Base-by-base conservation (phyloP, 2,888 invertebrate species). In the Lamellibrachia satsuma region DNA sequence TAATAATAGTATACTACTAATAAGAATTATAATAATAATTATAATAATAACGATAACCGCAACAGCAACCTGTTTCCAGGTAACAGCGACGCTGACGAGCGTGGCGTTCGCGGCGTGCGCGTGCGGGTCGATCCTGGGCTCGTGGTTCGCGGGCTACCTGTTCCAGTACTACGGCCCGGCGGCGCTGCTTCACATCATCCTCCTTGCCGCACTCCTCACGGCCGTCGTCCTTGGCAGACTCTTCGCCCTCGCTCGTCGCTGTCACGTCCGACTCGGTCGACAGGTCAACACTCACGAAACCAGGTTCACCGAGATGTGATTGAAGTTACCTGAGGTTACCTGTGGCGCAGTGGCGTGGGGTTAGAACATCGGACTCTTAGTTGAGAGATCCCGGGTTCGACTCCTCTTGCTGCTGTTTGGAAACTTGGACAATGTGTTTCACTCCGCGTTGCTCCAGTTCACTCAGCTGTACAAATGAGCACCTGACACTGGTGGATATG, bases 161-260 rank as follows among this genome's bases (percentile, higher is more conserved):
- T 93, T 93, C 90, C 90, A 92, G 90, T 93, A 93, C 92, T 39
- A 92, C 52, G 93, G 93, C n/a, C 93, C 93, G 52, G 52, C n/a
- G 11, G 91, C 51, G 52, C 90, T 93, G 52, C 92, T 93, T 93
- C 93, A 93, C 92, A 52, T 93, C 52, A 92, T 93, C 91, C 52
- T 92, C 6, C 93, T 60, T n/a, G 92, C 92, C 90, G 93, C 93
- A 15, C 15, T 60, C 9, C 75, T 75, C 60, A 55, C 91, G 22
- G 27, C 91, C 22, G 92, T 57, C n/a, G 27, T 92, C 2, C 91
- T 92, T 27, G 39, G 9, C 9, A 55, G 27, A 39, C 91, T 91
- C n/a, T 52, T 52, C 55, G n/a, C 52, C 39, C 75, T 75, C 22
- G 75, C 75, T 22, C 75, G 75, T 7, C 75, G 75, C 75, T 75